Evolutionary conservation across 2,888 invertebrate genomes (phyloP).

Genomic region (Harpalus rubripes): DNA sequence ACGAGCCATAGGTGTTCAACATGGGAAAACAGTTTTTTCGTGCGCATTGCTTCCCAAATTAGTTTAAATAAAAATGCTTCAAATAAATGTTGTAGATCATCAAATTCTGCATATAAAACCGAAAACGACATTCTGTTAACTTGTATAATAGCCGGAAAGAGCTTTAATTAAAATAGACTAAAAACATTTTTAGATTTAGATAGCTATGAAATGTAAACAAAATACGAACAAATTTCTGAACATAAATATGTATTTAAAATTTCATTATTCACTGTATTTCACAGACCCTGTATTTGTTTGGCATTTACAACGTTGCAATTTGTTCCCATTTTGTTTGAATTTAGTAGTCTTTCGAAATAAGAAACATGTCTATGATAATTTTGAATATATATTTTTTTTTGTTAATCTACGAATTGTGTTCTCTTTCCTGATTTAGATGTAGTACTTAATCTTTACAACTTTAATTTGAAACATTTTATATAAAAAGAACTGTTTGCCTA

Average conservation of each 20-base stretch:
- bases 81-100: not conserved
- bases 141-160: conserved; percentile 3
- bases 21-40: too few relatives aligned
- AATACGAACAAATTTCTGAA: conserved; percentile 6
- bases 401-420: not conserved
- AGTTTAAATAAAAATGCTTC: too few relatives aligned
- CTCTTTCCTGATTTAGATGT: not conserved
- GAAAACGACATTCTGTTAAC: conserved; percentile 3
- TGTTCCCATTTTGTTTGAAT: not conserved
- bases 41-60: too few relatives aligned
- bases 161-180: conserved; percentile 18
- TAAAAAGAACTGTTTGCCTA: too few relatives aligned
- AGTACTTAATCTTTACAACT: not conserved
- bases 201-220: conserved; percentile 16
- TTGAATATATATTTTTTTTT: not conserved
- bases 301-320: too few relatives aligned
- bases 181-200: conserved; percentile 12
- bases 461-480: conserved; percentile 4
- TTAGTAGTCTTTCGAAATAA: conserved; percentile 10
- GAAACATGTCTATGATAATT: conserved; percentile 13
- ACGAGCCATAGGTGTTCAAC: not conserved
- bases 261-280: conserved; percentile 16
- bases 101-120: conserved; percentile 1
- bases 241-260: conserved; percentile 25
- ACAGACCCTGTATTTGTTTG: too few relatives aligned